Evolutionary conservation across 2,888 invertebrate genomes (phyloP).

Genomic region (Heterodera filipjevi): DNA sequence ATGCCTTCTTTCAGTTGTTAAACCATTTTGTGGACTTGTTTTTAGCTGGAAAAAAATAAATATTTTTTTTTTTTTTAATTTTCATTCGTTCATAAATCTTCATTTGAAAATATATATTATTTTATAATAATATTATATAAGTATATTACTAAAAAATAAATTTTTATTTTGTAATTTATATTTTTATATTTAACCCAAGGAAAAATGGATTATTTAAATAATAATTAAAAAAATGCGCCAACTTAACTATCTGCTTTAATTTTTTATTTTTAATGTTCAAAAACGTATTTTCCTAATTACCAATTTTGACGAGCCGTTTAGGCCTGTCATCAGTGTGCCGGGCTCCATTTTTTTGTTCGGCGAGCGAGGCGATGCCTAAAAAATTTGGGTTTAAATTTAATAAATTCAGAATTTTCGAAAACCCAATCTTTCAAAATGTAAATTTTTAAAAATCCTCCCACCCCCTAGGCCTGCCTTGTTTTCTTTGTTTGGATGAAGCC

Average conservation of each 20-base stretch:
- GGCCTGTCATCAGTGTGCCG: not conserved
- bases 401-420: not conserved
- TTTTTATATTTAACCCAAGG: too few species aligned
- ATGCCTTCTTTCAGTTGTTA: not conserved
- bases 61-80: not conserved
- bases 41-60: not conserved
- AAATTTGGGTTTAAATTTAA: not conserved
- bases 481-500: not conserved
- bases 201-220: not conserved
- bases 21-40: not conserved
- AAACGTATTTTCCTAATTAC: not conserved
- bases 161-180: not conserved
- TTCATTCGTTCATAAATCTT: too few species aligned
- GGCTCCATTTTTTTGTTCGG: not conserved
- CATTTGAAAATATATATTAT: too few species aligned
- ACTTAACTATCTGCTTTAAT: too few species aligned
- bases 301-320: slow-evolving; percentile 7
- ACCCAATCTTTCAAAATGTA: not conserved
- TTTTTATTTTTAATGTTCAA: not conserved
- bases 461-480: not conserved
- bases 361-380: not conserved
- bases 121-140: too few species aligned
- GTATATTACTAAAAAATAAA: too few species aligned
- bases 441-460: not conserved
- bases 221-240: too few species aligned